Evolutionary conservation across 2,113 vertebrate genomes (phyloP), one percentile per base, ranked within the genome.

Genomic region (Amia ocellicauda): DNA sequence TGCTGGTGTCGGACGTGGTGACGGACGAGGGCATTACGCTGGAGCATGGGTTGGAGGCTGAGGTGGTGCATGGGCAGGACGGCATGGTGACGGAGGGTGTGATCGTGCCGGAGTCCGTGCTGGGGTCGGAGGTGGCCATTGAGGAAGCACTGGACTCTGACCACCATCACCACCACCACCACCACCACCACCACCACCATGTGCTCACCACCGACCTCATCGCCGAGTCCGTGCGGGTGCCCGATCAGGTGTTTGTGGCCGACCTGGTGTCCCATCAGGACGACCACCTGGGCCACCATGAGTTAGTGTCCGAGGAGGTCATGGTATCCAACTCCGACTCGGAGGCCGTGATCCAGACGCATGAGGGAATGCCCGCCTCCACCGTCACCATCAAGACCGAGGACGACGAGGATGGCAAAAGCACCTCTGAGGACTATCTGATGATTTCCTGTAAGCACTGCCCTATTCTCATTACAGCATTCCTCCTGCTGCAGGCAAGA

Each of bases 371-470:
- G 80, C 91, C 91, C 23, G 81, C 86, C 65, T 92, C 94, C 74
- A 86, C 89, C 0, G 91, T 95, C 75, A 86, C 92, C 69, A 86
- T 98, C 73, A 95, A 98, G 83, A 92, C 91, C 0, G 93, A 96
- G 71, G 94, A 94, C 0, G 94, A 97, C 0, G 91, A 91, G 60
- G 91, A 98, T 72, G 91, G 83, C 71, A 95, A 95, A 82, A 96
- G 93, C 83, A 90, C 92, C 4, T 94, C 96, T 43, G 97, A 98
- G 80, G 96, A 98, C 90, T 99, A 98, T 81, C 89, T 98, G 78
- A 99, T 99, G 97, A 99, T 99, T 81, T 98, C 97, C 67, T 86
- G 97, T 95, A 90, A 92, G 92, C 94, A 67, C n/a, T n/a, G n/a
- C n/a, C n/a, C n/a, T n/a, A n/a, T n/a, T n/a, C n/a, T n/a, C n/a